Evolutionary conservation across 1,140 invertebrate genomes (phyloP), one percentile per base, ranked within the genome.

Genomic region (Caerostris darwini): DNA sequence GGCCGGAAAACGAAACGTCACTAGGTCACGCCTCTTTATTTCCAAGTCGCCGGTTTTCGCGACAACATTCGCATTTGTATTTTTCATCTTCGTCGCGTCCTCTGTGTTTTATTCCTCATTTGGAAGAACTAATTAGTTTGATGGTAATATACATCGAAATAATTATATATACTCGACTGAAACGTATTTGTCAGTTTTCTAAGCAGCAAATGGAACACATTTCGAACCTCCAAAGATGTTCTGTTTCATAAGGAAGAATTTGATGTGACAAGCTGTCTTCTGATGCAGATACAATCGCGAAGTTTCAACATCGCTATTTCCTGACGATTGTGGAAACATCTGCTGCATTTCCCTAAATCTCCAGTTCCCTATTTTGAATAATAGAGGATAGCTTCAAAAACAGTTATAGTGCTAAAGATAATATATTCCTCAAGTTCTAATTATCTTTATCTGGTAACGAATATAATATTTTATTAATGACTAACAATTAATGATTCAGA

Each of bases 1-100:
- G 77, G 50, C 77, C 58, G 77, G 57, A 50, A 64, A 83, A 17
- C 14, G 54, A 85, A 85, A 85, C 82, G 82, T 85, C 82, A 85
- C 53, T 57, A 14, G 17, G 12, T 50, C 57, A 87, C 85, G 57
- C 85, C 85, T 56, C 64, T 87, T 53, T 50, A 34, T 87, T 87
- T 50, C 53, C 7, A 19, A 50, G 85, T 50, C 34, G 69, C 69
- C 69, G 69, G 69, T 71, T 71, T 34, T 71, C 34, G 19, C 19
- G 69, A 71, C 69, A 71, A 34, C 69, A 71, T 71, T 71, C 50
- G 8, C 19, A n/a, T 34, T 34, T 8, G 7, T 71, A 34, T 2
- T 71, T 71, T 12, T 34, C 7, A 34, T 10, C 69, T 71, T 71
- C n/a, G 7, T 12, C 1, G 14, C 50, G 8, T 7, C 34, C 10